Evolutionary conservation across 2,113 vertebrate genomes (phyloP).

Genomic region (Heterochromis multidens): DNA sequence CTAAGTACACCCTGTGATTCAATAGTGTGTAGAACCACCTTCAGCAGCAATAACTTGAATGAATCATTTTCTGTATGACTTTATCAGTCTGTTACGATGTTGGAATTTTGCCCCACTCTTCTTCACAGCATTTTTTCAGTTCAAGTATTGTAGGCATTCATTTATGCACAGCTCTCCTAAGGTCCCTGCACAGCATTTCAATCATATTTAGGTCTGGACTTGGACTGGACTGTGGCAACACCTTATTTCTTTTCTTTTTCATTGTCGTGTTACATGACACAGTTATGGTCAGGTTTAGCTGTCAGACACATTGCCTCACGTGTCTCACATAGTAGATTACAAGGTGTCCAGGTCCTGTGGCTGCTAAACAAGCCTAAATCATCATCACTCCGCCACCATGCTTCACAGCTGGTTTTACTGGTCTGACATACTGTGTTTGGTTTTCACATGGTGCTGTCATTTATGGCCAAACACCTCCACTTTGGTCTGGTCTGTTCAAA

Average conservation of each 20-base stretch:
- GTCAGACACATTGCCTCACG: not conserved
- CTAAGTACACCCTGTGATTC: too few relatives aligned
- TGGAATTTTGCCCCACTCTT: not conserved
- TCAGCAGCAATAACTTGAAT: too few relatives aligned
- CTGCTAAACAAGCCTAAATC: not conserved
- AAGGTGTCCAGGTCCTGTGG: not conserved
- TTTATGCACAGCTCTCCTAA: not conserved
- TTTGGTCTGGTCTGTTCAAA: not conserved
- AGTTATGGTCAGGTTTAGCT: not conserved
- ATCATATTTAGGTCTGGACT: not conserved
- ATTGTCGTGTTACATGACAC: not conserved
- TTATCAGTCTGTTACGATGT: not conserved
- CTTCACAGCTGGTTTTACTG: rapidly evolving
- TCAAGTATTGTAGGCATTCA: not conserved
- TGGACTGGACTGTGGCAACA: not conserved
- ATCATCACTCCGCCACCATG: not conserved
- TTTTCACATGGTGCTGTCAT: not conserved
- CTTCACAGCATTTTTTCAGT: not conserved
- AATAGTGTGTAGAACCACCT: too few relatives aligned
- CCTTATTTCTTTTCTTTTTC: not conserved
- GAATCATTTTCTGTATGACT: not conserved
- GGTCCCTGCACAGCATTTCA: too few relatives aligned
- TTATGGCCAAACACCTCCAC: not conserved
- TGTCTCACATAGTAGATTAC: too few relatives aligned
- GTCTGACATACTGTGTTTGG: not conserved